phyloP scores from a whole-genome alignment of 2,113 vertebrate genomes.

The Psittacara wagleri region DNA sequence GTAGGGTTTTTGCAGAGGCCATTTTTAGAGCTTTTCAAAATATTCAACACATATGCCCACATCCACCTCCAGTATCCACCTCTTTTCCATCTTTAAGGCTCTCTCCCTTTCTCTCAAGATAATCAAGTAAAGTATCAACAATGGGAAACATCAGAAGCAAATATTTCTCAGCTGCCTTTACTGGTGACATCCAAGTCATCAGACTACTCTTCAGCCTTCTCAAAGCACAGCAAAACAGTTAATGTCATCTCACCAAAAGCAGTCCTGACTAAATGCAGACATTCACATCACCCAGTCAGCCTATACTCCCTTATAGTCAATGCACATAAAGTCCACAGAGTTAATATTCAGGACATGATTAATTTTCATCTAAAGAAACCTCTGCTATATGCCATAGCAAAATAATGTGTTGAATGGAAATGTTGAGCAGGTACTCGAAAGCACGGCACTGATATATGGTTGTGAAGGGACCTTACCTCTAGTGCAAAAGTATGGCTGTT shows the following conservation, averaged over 20 bases:
- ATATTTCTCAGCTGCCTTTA: background rate
- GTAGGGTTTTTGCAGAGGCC: background rate
- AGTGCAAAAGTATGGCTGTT: background rate
- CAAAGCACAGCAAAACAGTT: background rate
- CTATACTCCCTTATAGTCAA: background rate
- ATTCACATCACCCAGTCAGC: background rate
- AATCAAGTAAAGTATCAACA: background rate
- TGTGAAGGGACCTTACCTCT: background rate
- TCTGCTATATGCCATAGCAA: background rate
- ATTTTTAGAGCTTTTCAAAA: background rate
- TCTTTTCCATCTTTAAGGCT: background rate
- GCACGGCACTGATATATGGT: background rate
- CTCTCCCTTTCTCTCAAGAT: background rate
- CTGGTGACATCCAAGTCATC: background rate
- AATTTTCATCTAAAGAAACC: background rate
- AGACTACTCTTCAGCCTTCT: background rate
- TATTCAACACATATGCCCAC: background rate
- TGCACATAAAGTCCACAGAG: background rate
- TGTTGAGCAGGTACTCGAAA: background rate
- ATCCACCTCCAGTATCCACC: background rate
- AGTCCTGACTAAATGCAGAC: background rate
- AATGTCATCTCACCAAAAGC: background rate
- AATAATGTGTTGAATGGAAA: background rate
- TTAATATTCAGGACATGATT: background rate
- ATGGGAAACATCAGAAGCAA: background rate